Evolutionary conservation across 1,140 invertebrate genomes (phyloP).

Genomic region (Trialeurodes vaporariorum): DNA sequence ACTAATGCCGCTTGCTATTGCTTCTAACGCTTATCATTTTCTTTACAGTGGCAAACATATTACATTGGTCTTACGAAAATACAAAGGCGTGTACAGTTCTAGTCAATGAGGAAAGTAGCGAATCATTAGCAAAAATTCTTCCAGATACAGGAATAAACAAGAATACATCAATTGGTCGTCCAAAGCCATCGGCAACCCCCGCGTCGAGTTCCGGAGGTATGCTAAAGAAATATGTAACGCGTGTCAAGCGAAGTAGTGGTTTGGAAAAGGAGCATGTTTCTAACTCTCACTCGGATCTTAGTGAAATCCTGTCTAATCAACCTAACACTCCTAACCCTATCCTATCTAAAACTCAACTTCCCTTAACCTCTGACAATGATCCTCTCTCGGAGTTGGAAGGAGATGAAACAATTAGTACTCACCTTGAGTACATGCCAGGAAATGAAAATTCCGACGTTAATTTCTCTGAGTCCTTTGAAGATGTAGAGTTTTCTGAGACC

Average conservation of each 20-base stretch:
- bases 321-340: background rate
- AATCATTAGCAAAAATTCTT: constrained; percentile 12
- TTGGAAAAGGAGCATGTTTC: constrained; percentile 43
- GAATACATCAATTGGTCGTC: constrained; percentile 15
- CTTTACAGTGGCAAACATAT: constrained; percentile 58
- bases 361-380: too few relatives aligned
- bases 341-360: background rate
- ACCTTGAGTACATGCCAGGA: too few relatives aligned
- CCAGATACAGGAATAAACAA: constrained; percentile 17
- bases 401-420: too few relatives aligned
- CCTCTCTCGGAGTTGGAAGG: too few relatives aligned
- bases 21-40: constrained; percentile 14
- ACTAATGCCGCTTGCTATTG: background rate
- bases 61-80: constrained; percentile 68
- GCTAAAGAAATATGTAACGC: constrained; percentile 21
- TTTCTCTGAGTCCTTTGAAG: too few relatives aligned
- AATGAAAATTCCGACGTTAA: too few relatives aligned
- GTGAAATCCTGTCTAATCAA: background rate
- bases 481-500: too few relatives aligned
- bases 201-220: constrained; percentile 50
- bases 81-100: constrained; percentile 67
- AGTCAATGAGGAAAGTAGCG: constrained; percentile 46
- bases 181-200: constrained; percentile 19
- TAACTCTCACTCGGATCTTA: constrained; percentile 6
- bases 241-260: constrained; percentile 43